Evolutionary conservation across 2,888 invertebrate genomes (phyloP).

Genomic region (Drosophila conformis): DNA sequence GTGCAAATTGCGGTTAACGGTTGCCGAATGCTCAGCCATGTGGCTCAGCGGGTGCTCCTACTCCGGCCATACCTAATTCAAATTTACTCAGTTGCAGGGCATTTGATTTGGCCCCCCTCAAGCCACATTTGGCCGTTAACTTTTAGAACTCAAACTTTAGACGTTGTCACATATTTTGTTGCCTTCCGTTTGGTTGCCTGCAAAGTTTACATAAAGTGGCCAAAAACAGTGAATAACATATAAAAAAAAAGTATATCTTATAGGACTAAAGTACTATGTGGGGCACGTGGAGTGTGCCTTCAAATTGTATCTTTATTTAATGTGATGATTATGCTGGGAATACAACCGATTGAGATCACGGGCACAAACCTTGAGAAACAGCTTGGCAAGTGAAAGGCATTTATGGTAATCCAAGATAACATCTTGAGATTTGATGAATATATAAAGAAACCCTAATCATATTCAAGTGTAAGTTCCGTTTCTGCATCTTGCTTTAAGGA

Average conservation of each 20-base stretch:
- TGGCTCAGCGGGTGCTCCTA: slow-evolving; percentile 11
- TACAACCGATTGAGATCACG: not conserved
- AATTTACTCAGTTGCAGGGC: slow-evolving; percentile 24
- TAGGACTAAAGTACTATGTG: slow-evolving; percentile 12
- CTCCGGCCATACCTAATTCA: not conserved
- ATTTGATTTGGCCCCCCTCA: slow-evolving; percentile 58
- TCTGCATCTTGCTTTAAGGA: not conserved
- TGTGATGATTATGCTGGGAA: slow-evolving; percentile 22
- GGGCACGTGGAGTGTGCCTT: slow-evolving; percentile 25
- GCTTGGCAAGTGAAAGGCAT: not conserved
- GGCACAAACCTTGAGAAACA: not conserved
- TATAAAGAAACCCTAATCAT: not conserved
- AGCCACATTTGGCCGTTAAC: slow-evolving; percentile 45
- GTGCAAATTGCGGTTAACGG: slow-evolving; percentile 69
- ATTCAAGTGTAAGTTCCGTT: not conserved
- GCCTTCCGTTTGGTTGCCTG: slow-evolving; percentile 19
- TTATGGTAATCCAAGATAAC: slow-evolving; percentile 15
- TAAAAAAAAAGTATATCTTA: not conserved
- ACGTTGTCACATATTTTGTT: slow-evolving; percentile 57
- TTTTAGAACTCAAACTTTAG: slow-evolving; percentile 59
- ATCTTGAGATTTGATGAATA: not conserved
- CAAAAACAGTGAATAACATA: not conserved
- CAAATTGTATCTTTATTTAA: slow-evolving; percentile 28
- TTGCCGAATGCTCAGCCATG: slow-evolving; percentile 13
- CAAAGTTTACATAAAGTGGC: slow-evolving; percentile 38